Evolutionary conservation across 1,140 invertebrate species (phyloP).

Genomic region (Caenorhabditis brenneri): DNA sequence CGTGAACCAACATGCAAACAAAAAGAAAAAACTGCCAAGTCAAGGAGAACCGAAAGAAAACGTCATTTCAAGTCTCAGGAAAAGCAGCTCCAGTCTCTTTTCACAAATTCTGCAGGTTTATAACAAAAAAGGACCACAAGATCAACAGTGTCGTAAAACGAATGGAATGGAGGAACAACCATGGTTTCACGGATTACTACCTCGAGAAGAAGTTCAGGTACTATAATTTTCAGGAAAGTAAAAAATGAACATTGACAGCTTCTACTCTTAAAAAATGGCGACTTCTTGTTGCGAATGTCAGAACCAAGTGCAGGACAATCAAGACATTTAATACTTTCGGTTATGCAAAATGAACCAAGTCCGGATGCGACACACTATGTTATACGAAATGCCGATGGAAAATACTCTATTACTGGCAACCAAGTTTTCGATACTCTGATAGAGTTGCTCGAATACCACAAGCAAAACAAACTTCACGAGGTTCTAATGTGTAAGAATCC

Average conservation of each 20-base stretch:
- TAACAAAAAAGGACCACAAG: conserved; percentile 20
- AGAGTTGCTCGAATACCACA: not conserved
- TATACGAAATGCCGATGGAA: not conserved
- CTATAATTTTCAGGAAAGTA: not conserved
- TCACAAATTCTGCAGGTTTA: not conserved
- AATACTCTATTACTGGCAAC: not conserved
- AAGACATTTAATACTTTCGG: not conserved
- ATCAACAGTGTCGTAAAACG: not conserved
- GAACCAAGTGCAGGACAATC: not conserved
- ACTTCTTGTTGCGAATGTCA: conserved; percentile 1
- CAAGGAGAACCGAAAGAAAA: not conserved
- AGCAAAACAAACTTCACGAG: not conserved
- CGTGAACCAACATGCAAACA: not conserved
- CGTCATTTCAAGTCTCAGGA: not conserved
- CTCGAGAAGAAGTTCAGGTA: conserved; percentile 6
- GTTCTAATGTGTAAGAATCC: not conserved
- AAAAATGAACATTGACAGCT: not conserved
- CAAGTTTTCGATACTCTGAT: not conserved
- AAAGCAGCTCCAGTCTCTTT: not conserved
- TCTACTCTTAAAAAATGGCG: conserved; percentile 6
- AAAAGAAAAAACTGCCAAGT: not conserved
- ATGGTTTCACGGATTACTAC: conserved; percentile 26
- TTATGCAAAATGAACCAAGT: conserved; percentile 2
- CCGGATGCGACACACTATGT: not conserved
- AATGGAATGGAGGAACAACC: conserved; percentile 5